phyloP scores from a whole-genome alignment of 2,888 invertebrate genomes.

The Pristionchus japonicus region DNA sequence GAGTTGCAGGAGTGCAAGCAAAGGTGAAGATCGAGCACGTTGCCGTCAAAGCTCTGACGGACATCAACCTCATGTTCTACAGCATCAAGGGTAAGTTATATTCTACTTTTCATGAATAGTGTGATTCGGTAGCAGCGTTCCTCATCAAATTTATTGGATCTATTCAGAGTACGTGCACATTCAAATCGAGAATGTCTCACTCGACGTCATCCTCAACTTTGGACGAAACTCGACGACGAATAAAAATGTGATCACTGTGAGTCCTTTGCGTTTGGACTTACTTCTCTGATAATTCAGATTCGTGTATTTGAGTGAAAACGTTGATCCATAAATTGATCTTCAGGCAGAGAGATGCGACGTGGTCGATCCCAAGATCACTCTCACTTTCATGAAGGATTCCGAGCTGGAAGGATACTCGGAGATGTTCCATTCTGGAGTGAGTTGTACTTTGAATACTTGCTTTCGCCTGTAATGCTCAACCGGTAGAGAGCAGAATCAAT shows the following conservation, averaged over 20 bases:
- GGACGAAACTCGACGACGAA: slow-evolving; percentile 55
- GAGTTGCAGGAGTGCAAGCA: slow-evolving; percentile 20
- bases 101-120: no score
- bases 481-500: no score
- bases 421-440: background rate
- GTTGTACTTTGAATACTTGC: background rate
- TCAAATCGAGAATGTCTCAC: slow-evolving; percentile 54
- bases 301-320: background rate
- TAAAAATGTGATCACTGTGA: slow-evolving; percentile 52
- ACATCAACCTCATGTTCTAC: slow-evolving; percentile 52
- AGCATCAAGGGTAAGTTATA: slow-evolving; percentile 52
- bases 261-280: background rate
- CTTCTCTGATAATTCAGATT: background rate
- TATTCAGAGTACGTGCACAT: background rate
- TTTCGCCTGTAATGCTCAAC: no score
- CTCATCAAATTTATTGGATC: background rate
- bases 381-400: slow-evolving; percentile 54
- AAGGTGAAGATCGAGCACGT: background rate
- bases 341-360: slow-evolving; percentile 61
- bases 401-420: slow-evolving; percentile 38
- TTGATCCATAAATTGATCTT: background rate
- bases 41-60: slow-evolving; percentile 50
- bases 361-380: slow-evolving; percentile 53
- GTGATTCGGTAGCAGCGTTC: background rate
- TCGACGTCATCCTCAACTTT: slow-evolving; percentile 59